phyloP scores from a whole-genome alignment of 2,888 invertebrate genomes.

The Zygothrica quintamaculata region DNA sequence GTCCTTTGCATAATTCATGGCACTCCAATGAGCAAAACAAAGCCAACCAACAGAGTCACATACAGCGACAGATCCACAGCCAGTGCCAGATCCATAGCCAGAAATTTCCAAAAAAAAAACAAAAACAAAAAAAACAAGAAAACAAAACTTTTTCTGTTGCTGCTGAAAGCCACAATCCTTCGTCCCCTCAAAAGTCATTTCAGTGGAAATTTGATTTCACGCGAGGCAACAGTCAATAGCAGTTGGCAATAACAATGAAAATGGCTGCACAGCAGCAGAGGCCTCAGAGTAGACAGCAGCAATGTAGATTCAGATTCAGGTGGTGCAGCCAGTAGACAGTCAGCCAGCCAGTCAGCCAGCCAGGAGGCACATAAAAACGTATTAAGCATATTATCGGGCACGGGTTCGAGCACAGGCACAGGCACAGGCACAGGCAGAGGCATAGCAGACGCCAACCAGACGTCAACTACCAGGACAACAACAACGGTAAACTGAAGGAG shows the following conservation, averaged over 20 bases:
- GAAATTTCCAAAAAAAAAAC: conserved; percentile 1
- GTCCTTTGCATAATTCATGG: conserved; percentile 77
- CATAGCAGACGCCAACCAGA: conserved; percentile 62
- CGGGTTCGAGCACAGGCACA: too few species aligned
- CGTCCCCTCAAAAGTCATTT: conserved; percentile 73
- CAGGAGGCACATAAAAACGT: conserved; percentile 75
- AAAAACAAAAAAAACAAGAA: conserved; percentile 10
- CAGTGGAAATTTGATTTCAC: conserved; percentile 79
- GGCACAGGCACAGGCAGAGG: too few species aligned
- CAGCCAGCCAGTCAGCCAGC: conserved; percentile 25
- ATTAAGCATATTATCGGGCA: conserved; percentile 79
- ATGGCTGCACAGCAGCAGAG: conserved; percentile 9
- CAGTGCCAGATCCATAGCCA: background rate
- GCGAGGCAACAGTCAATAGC: conserved; percentile 71
- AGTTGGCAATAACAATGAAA: conserved; percentile 74
- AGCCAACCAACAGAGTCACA: background rate
- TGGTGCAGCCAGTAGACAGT: conserved; percentile 8
- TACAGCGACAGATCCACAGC: background rate
- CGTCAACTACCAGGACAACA: conserved; percentile 31
- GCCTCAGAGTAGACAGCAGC: background rate
- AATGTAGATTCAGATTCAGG: conserved; percentile 2
- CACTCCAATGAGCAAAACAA: conserved; percentile 16
- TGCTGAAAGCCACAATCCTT: conserved; percentile 35
- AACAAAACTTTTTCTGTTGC: conserved; percentile 56
- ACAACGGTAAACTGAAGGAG: conserved; percentile 1